Base-by-base conservation (phyloP, 2,113 vertebrate genomes). In the Corythornis madagascariensis region DNA sequence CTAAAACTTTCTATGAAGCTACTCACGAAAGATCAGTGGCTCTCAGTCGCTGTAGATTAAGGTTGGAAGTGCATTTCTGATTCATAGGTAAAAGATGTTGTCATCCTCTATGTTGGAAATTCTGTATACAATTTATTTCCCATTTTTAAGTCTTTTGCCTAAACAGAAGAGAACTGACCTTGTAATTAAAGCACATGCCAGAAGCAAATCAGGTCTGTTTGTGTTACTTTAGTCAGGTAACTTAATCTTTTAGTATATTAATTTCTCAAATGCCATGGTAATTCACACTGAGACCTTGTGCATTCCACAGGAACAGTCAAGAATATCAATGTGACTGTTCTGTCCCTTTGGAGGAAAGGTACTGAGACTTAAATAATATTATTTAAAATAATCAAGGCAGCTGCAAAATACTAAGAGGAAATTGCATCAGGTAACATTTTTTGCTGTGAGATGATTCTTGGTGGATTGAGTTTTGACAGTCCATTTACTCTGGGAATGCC, bases 1-100 rank as follows among this genome's bases (percentile, higher is more conserved):
- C 45, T 91, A 22, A 38, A 61, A 35, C 82, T 78, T 76, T 65
- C 84, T 86, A 25, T 48, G 84, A 87, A 89, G 55, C 57, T 82
- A 25, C 33, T 19, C 40, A 43, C 60, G 87, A 52, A 64, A 75
- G 26, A 55, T 75, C 70, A 92, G 59, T 81, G 52, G 31, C 40
- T 76, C 80, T 84, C 35, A 20, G 53, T 6, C 40, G 31, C 25
- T 65, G 48, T 33, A 82, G 29, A 75, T 87, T 75, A 79, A 90
- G 40, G 40, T 29, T 90, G 78, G 84, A 65, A 92, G 53, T 40
- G n/a, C 47, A 45, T 87, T 89, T 91, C 85, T 94, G 84, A 92
- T 92, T 90, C 86, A 77, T 59, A 80, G 28, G 38, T 93, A 55
- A 42, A 86, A 63, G 64, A 56, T 16, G 22, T 12, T 76, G 80